Evolutionary conservation across 2,113 vertebrate genomes (phyloP).

Genomic region (Malaclemys terrapin): DNA sequence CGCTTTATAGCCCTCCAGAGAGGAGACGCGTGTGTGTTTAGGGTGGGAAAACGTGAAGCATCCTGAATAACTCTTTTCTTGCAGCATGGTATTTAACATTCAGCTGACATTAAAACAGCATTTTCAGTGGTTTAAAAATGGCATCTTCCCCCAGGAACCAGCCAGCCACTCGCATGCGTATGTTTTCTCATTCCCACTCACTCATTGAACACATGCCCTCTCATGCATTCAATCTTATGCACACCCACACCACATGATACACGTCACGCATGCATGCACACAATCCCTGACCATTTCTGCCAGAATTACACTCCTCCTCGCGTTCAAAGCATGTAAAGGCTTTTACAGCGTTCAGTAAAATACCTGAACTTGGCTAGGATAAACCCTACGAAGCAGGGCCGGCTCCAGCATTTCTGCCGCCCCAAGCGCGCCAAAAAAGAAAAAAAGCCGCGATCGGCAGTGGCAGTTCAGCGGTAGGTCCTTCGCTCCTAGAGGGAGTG

Average conservation of each 20-base stretch:
- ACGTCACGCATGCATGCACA: not conserved
- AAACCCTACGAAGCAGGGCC: no score
- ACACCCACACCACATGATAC: not conserved
- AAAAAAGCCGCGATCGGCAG: no score
- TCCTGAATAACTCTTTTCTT: slow-evolving; percentile 26
- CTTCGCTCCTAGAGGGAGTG: no score
- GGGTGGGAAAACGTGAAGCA: slow-evolving; percentile 22
- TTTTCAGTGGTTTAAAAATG: not conserved
- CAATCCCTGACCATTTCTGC: not conserved
- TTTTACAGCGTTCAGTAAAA: not conserved
- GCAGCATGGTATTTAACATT: not conserved
- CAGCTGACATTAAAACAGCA: not conserved
- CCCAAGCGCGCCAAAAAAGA: no score
- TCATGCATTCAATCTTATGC: not conserved
- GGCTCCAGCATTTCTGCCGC: no score
- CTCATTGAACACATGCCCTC: not conserved
- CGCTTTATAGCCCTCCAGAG: not conserved
- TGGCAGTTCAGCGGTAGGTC: no score
- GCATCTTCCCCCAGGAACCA: not conserved
- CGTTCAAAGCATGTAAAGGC: not conserved
- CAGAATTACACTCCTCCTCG: not conserved
- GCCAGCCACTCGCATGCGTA: accelerated
- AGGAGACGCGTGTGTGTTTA: slow-evolving; percentile 46
- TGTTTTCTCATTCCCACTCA: not conserved
- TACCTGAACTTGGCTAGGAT: not conserved